phyloP scores from a whole-genome alignment of 2,113 vertebrate species.

The Eleginops maclovinus region DNA sequence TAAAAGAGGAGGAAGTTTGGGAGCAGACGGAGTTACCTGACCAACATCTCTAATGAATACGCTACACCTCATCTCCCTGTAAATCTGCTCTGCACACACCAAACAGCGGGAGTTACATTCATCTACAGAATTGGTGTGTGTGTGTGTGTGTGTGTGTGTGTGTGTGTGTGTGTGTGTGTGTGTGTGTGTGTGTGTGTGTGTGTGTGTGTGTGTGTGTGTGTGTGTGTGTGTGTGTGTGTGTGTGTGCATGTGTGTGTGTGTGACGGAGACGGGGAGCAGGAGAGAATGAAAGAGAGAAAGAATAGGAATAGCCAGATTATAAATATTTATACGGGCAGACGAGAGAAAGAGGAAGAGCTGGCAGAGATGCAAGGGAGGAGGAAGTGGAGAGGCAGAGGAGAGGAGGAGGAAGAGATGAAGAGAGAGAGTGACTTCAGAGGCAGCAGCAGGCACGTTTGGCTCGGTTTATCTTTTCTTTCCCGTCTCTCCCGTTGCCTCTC shows the following conservation, averaged over 20 bases:
- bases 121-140: slow-evolving; percentile 31
- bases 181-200: slow-evolving; percentile 34
- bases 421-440: slow-evolving; percentile 66
- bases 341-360: slow-evolving; percentile 27
- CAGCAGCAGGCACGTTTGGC: slow-evolving; percentile 63
- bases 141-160: slow-evolving; percentile 9
- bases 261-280: slow-evolving; percentile 32
- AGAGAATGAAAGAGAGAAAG: slow-evolving; percentile 48
- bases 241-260: slow-evolving; percentile 32
- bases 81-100: slow-evolving; percentile 58
- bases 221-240: slow-evolving; percentile 36
- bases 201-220: slow-evolving; percentile 33
- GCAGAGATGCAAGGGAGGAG: slow-evolving; percentile 30
- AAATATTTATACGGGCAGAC: slow-evolving; percentile 71
- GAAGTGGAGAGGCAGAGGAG: slow-evolving; percentile 29
- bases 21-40: slow-evolving; percentile 42
- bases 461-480: slow-evolving; percentile 58
- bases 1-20: slow-evolving; percentile 30
- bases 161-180: slow-evolving; percentile 7
- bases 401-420: slow-evolving; percentile 28
- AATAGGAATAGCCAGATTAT: slow-evolving; percentile 64
- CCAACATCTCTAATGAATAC: slow-evolving; percentile 31
- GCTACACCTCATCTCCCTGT: slow-evolving; percentile 49
- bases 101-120: slow-evolving; percentile 63
- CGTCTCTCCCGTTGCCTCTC: slow-evolving; percentile 55